phyloP scores from a whole-genome alignment of 2,888 invertebrate species.

The Drosophila sordidula region DNA sequence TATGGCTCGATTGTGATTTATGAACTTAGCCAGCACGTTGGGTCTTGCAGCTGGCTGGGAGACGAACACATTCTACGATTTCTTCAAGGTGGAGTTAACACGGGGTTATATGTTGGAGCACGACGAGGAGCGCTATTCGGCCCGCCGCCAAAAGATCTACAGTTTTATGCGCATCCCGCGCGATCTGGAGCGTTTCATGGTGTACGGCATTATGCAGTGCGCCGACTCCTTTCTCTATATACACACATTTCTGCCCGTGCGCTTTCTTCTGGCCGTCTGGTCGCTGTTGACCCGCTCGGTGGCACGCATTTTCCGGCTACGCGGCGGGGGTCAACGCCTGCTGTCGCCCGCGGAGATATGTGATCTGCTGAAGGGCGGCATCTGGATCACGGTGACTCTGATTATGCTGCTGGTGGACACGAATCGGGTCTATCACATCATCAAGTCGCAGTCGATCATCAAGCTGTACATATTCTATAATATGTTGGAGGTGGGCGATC shows the following conservation, averaged over 20 bases:
- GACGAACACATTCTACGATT: constrained; percentile 86
- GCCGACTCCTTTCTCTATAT: constrained; percentile 98
- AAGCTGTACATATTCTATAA: constrained; percentile 99
- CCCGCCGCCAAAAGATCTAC: constrained; percentile 97
- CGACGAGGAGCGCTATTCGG: constrained; percentile 97
- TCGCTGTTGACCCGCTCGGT: constrained; percentile 91
- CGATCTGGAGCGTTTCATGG: constrained; percentile 96
- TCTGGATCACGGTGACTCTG: constrained; percentile 92
- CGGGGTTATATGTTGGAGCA: constrained; percentile 97
- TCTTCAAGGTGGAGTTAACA: constrained; percentile 94
- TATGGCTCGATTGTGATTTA: too few species aligned
- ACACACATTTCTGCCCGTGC: constrained; percentile 97
- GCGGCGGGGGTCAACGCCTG: constrained; percentile 86
- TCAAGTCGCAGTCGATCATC: constrained; percentile 99
- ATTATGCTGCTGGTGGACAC: constrained; percentile 96
- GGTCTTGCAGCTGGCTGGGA: constrained; percentile 36
- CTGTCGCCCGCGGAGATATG: constrained; percentile 96
- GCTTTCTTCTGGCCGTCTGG: constrained; percentile 95
- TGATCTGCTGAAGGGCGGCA: constrained; percentile 96
- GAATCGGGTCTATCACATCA: constrained; percentile 98
- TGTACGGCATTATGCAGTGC: constrained; percentile 97
- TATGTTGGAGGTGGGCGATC: constrained; percentile 99
- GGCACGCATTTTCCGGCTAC: constrained; percentile 90
- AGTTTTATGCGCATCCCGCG: constrained; percentile 98
- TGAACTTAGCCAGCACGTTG: too few species aligned